Base-by-base conservation (phyloP, 2,888 invertebrate species). In the Drosophila stalkeri region DNA sequence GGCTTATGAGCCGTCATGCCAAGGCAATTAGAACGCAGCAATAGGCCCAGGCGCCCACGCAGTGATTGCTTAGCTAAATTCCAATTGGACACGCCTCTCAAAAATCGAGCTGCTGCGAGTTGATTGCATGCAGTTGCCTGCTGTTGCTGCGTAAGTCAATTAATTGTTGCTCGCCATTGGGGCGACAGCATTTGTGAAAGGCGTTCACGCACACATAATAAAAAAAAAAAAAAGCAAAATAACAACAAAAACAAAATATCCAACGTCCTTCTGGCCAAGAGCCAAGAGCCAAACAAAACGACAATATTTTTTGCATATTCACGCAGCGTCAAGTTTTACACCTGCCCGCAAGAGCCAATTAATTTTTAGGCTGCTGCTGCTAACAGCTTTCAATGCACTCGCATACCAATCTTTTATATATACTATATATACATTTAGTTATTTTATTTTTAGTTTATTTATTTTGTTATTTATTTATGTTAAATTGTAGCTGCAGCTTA, bases 111-210 rank as follows among this genome's bases (percentile, higher is more conserved):
- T 23, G 49, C 52, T 49, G 14, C 52, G 63, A 68, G 60, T 73
- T 75, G 72, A 86, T 75, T 86, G 83, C 81, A 75, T 74, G 71
- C 78, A 43, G n/a, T n/a, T n/a, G 63, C 43, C 73, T 54, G 74
- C 75, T 66, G 64, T 9, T 33, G 41, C 76, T 87, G 83, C 72
- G 81, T 76, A 81, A 86, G 76, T 75, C 85, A 89, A 85, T 85
- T 83, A 85, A 88, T 88, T 85, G 85, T 77, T 86, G 84, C 77
- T 81, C 81, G 89, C 85, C 89, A 81, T 81, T 88, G 81, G 76
- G 72, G 73, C 81, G 85, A 85, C 85, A 85, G 78, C 83, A 69
- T 88, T 86, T 88, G 83, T 85, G 85, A 85, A 88, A 88, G 84
- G 89, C 67, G 81, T 63, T 64, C 82, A 85, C 80, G 82, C 78